Conservation (phyloP, 1,140 invertebrate species). For the Eriosoma lanigerum region DNA sequence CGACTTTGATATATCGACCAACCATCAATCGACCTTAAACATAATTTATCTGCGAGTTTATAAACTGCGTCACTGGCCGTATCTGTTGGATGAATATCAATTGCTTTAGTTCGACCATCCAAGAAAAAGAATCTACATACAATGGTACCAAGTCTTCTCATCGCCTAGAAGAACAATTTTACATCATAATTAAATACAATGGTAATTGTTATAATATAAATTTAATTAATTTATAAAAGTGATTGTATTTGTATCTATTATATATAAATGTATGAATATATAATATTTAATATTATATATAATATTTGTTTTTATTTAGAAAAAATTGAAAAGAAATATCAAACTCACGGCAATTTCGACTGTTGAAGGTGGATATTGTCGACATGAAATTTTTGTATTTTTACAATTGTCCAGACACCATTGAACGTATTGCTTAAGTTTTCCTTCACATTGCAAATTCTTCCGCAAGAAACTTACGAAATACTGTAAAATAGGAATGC, state of each 20-base stretch:
- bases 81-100: slow-evolving; percentile 92
- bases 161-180: slow-evolving; percentile 65
- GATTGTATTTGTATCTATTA: no score
- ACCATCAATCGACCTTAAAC: slow-evolving; percentile 79
- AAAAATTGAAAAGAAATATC: no score
- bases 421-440: slow-evolving; percentile 82
- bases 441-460: slow-evolving; percentile 70
- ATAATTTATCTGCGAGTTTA: slow-evolving; percentile 86
- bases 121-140: slow-evolving; percentile 94
- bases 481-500: slow-evolving; percentile 65
- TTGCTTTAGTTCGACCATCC: slow-evolving; percentile 91
- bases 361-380: slow-evolving; percentile 84
- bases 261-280: no score
- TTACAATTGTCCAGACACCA: slow-evolving; percentile 93
- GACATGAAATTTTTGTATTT: slow-evolving; percentile 76
- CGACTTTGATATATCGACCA: slow-evolving; percentile 91
- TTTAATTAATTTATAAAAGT: no score
- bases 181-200: no score
- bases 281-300: no score
- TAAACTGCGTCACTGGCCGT: slow-evolving; percentile 87
- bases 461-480: slow-evolving; percentile 78
- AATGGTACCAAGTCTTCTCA: slow-evolving; percentile 86
- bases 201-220: no score
- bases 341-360: slow-evolving; percentile 85
- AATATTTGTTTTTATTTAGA: no score